Evolutionary conservation across 92 coral and sea anemone species (phyloP).

Genomic region (Montipora capitata): DNA sequence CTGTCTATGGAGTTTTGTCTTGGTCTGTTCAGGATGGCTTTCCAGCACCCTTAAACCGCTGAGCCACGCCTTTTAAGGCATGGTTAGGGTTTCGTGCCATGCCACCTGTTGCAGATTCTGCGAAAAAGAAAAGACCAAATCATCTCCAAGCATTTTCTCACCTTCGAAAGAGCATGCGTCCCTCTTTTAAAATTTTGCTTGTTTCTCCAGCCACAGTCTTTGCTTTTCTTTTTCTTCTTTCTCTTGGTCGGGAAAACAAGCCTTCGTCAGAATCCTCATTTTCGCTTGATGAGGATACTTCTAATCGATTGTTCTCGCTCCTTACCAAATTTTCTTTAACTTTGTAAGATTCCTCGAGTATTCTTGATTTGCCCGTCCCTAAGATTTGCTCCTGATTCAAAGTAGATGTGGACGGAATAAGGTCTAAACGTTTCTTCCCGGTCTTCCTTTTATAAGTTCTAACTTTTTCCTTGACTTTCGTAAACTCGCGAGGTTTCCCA

Average conservation of each 20-base stretch:
- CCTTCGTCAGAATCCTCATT: slow-evolving; percentile 35
- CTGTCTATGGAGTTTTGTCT: no score
- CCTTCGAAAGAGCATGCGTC: slow-evolving; percentile 33
- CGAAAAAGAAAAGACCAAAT: neutral
- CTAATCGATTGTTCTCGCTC: neutral
- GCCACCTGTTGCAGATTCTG: no score
- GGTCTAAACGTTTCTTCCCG: neutral
- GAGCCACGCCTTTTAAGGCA: no score
- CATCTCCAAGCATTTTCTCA: neutral
- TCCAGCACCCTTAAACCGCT: no score
- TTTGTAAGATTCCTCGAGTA: no score
- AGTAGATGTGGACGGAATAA: slow-evolving; percentile 15
- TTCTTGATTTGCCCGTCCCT: neutral
- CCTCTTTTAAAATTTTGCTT: slow-evolving; percentile 2
- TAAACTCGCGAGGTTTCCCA: neutral
- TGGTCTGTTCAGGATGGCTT: no score
- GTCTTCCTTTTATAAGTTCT: neutral
- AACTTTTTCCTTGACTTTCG: slow-evolving; percentile 16
- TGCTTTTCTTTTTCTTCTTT: neutral
- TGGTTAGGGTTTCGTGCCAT: no score
- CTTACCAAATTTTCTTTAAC: neutral
- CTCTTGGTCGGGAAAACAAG: slow-evolving; percentile 4
- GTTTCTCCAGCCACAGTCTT: neutral
- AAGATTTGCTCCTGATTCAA: neutral
- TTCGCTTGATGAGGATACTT: slow-evolving; percentile 21